Conservation (phyloP, 2,113 vertebrate genomes). For the Oryzias melastigma region DNA sequence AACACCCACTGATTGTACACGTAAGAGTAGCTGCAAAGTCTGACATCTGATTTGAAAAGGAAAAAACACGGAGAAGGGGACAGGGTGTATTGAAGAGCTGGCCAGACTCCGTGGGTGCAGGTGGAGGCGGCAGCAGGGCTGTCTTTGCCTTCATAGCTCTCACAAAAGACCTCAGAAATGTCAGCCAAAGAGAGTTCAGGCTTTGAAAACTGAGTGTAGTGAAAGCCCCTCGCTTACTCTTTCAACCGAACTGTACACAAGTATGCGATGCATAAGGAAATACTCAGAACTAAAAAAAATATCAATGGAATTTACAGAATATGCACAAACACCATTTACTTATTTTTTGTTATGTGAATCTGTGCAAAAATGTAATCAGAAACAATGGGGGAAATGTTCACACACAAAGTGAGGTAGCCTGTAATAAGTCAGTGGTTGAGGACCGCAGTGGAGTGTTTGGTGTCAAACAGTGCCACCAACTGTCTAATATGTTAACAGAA, state of each 20-base stretch:
- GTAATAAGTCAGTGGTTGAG: slow-evolving; percentile 7
- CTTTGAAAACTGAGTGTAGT: slow-evolving; percentile 54
- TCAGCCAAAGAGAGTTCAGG: slow-evolving; percentile 52
- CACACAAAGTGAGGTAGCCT: slow-evolving; percentile 7
- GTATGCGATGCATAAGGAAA: slow-evolving; percentile 14
- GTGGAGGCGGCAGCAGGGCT: slow-evolving; percentile 54
- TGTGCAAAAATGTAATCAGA: slow-evolving; percentile 30
- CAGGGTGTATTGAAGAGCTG: slow-evolving; percentile 45
- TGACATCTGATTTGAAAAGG: slow-evolving; percentile 42
- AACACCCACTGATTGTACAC: slow-evolving; percentile 36
- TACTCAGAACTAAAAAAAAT: slow-evolving; percentile 26
- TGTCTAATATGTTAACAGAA: slow-evolving; percentile 26
- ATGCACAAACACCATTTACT: slow-evolving; percentile 13
- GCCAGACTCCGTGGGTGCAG: slow-evolving; percentile 59
- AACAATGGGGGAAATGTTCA: slow-evolving; percentile 33
- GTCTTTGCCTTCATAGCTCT: slow-evolving; percentile 59
- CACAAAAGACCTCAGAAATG: slow-evolving; percentile 70
- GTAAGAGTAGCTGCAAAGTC: slow-evolving; percentile 42
- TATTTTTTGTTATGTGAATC: slow-evolving; percentile 24
- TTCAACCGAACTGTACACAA: slow-evolving; percentile 22
- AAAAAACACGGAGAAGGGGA: slow-evolving; percentile 19
- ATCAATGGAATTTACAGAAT: slow-evolving; percentile 15
- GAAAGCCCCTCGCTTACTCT: slow-evolving; percentile 50
- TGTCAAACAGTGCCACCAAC: slow-evolving; percentile 71
- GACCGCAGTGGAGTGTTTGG: slow-evolving; percentile 6